Conservation (phyloP, 2,113 vertebrate genomes). For the Danionella cerebrum region DNA sequence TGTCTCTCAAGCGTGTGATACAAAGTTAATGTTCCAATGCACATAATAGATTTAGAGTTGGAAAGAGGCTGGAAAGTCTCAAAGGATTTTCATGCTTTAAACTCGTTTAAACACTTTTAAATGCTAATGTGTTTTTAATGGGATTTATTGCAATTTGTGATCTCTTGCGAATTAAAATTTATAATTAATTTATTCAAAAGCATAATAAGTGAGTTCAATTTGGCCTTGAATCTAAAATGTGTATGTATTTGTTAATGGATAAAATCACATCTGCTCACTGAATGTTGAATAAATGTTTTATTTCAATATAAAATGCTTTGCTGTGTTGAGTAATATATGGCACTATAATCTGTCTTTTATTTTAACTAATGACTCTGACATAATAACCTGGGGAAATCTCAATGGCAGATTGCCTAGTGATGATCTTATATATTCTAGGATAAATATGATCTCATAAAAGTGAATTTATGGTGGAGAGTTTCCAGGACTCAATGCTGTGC, state of each 20-base stretch:
- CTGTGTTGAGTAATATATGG: too few relatives aligned
- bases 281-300: too few relatives aligned
- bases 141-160: too few relatives aligned
- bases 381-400: neutral
- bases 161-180: too few relatives aligned
- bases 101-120: neutral
- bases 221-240: neutral
- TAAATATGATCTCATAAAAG: neutral
- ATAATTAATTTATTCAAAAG: too few relatives aligned
- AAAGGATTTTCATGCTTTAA: neutral
- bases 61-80: neutral
- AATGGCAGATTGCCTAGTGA: neutral
- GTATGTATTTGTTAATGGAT: neutral
- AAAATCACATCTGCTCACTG: neutral
- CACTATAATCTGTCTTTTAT: too few relatives aligned
- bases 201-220: too few relatives aligned
- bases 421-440: neutral
- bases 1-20: constrained; percentile 9
- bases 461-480: neutral
- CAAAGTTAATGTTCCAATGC: constrained; percentile 6
- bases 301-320: too few relatives aligned
- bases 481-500: neutral
- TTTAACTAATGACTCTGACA: neutral
- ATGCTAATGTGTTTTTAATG: neutral
- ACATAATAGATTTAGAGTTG: neutral